Evolutionary conservation across 1,140 invertebrate species (phyloP), one percentile per base, ranked within the genome.

Genomic region (Atopsyche davidsoni): DNA sequence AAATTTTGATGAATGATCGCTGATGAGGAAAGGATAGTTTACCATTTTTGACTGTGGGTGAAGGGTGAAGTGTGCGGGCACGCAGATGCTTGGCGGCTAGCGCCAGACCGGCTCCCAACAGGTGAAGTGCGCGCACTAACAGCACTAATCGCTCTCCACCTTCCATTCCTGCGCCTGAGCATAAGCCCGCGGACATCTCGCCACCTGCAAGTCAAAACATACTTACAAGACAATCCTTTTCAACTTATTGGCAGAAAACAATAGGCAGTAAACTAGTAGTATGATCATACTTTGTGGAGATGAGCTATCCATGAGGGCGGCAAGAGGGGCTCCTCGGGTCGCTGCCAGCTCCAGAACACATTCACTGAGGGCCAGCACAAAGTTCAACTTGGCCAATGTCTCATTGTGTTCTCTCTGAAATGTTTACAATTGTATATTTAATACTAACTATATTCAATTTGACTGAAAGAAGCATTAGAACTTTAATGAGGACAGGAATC

Each of bases 141-240:
- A 99, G 75, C 31, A 97, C 91, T 34, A 98, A 74, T 63, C 96
- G 90, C 67, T 98, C 95, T 13, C 89, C 82, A n/a, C 80, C 59
- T 69, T 72, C 60, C 71, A n/a, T n/a, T n/a, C n/a, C n/a, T n/a
- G n/a, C n/a, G n/a, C n/a, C n/a, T n/a, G n/a, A n/a, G n/a, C n/a
- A n/a, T n/a, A n/a, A n/a, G n/a, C 63, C 66, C 2, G 67, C 64
- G 25, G 69, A 66, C 14, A 68, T 67, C 0, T 67, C 59, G 1
- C 64, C 62, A 11, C 64, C 62, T 0, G 70, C 53, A 3, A 66
- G 62, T 28, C n/a, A 28, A 7, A 28, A n/a, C n/a, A n/a, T n/a
- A n/a, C n/a, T n/a, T n/a, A n/a, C n/a, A n/a, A n/a, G n/a, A n/a
- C n/a, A n/a, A n/a, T n/a, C n/a, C n/a, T n/a, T n/a, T n/a, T n/a